Evolutionary conservation across 2,888 invertebrate genomes (phyloP).

Genomic region (Eretmocerus hayati): DNA sequence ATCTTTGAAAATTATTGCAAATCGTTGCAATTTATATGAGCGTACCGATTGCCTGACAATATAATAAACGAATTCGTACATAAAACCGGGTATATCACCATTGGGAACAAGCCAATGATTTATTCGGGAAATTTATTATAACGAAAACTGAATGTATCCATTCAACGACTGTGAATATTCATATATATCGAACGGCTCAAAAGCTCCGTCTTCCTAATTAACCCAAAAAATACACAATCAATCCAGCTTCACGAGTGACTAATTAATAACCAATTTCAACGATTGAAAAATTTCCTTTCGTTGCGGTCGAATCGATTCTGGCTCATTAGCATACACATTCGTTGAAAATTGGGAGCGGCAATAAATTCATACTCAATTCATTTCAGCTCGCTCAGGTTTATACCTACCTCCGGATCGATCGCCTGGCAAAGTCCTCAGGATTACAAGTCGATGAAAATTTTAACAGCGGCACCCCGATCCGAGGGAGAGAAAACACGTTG

Average conservation of each 20-base stretch:
- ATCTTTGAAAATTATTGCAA: too few relatives aligned
- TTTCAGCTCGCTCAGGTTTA: too few relatives aligned
- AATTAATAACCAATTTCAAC: conserved; percentile 6
- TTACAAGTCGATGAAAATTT: neutral
- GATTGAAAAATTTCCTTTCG: conserved; percentile 1
- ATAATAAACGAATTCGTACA: neutral
- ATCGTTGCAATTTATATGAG: too few relatives aligned
- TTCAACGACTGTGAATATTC: conserved; percentile 2
- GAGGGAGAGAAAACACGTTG: too few relatives aligned
- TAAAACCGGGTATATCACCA: neutral
- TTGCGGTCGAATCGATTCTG: neutral
- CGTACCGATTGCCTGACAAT: neutral
- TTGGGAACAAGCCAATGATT: neutral
- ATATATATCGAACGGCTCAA: conserved; percentile 2
- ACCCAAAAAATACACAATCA: conserved; percentile 15
- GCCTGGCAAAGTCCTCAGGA: too few relatives aligned
- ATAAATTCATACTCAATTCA: too few relatives aligned
- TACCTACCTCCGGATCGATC: too few relatives aligned
- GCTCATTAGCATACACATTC: neutral
- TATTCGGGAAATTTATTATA: neutral
- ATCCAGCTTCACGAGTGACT: neutral
- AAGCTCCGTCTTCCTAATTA: neutral
- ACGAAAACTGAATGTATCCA: conserved; percentile 8
- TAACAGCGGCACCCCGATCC: too few relatives aligned
- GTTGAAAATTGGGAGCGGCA: too few relatives aligned